Evolutionary conservation across 1,140 invertebrate genomes (phyloP).

Genomic region (Micrasema longulum): DNA sequence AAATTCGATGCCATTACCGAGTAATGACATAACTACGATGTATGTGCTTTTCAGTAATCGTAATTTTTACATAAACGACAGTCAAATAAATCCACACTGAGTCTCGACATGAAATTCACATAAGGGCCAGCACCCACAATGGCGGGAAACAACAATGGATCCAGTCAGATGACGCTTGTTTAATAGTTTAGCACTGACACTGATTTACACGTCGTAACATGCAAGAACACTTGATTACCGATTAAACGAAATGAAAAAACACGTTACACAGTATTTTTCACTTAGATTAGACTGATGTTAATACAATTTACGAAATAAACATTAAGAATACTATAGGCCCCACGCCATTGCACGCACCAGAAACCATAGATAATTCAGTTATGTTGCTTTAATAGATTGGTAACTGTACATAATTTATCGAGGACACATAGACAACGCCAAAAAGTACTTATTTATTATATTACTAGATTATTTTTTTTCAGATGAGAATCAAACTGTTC

Average conservation of each 20-base stretch:
- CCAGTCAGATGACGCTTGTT: slow-evolving; percentile 66
- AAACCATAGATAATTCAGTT: slow-evolving; percentile 36
- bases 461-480: no score
- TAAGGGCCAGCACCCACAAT: slow-evolving; percentile 63
- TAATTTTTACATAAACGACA: slow-evolving; percentile 44
- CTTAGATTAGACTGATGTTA: slow-evolving; percentile 31
- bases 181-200: slow-evolving; percentile 29
- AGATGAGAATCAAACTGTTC: no score
- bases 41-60: slow-evolving; percentile 37
- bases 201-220: slow-evolving; percentile 22
- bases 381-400: slow-evolving; percentile 8
- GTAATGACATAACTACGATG: slow-evolving; percentile 66
- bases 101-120: slow-evolving; percentile 49
- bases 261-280: slow-evolving; percentile 31
- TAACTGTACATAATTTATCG: background rate
- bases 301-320: slow-evolving; percentile 47
- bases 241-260: slow-evolving; percentile 24
- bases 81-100: slow-evolving; percentile 31
- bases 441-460: no score
- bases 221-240: slow-evolving; percentile 7
- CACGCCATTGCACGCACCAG: slow-evolving; percentile 43
- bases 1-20: slow-evolving; percentile 67
- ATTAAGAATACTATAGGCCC: slow-evolving; percentile 35
- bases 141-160: slow-evolving; percentile 69
- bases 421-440: background rate